A percentile compares a stretch with the other conserved stretches of the same genome.
phyloP scores from a whole-genome alignment of 2,888 invertebrate genomes.

The Pyrochroa serraticornis region DNA sequence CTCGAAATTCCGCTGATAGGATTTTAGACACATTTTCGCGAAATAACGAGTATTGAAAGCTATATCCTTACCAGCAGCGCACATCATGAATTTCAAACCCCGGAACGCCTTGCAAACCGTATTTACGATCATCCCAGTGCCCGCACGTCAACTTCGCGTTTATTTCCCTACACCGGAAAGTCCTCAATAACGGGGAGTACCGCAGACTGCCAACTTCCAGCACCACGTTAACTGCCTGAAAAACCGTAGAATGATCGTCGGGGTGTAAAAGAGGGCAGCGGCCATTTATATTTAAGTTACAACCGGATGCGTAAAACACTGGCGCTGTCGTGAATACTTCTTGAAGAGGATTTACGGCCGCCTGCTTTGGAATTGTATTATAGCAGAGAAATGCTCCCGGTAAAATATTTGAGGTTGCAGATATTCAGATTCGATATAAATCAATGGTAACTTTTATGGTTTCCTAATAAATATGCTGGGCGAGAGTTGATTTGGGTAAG shows the following conservation, averaged over 20 bases:
- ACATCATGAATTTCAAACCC: constrained; percentile 31
- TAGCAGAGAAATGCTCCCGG: constrained; percentile 19
- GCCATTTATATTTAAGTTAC: constrained; percentile 29
- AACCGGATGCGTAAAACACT: constrained; percentile 30
- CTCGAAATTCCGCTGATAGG: constrained; percentile 23
- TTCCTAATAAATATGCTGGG: constrained; percentile 11
- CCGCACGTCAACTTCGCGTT: constrained; percentile 20
- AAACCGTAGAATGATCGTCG: constrained; percentile 26
- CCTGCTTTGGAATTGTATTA: constrained; percentile 31
- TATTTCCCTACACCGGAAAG: constrained; percentile 5
- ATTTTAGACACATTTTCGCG: constrained; percentile 31
- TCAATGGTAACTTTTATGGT: constrained; percentile 14
- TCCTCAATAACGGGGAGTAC: neutral
- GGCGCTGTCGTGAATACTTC: constrained; percentile 32
- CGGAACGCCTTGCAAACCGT: constrained; percentile 12
- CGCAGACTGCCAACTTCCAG: constrained; percentile 9
- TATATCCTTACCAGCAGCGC: constrained; percentile 22
- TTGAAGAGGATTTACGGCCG: constrained; percentile 28
- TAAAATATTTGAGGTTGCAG: constrained; percentile 27
- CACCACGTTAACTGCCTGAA: constrained; percentile 19
- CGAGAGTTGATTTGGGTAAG: too few relatives aligned
- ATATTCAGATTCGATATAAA: constrained; percentile 26
- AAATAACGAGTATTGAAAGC: constrained; percentile 34
- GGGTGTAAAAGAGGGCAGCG: constrained; percentile 30
- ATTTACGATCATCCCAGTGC: constrained; percentile 18